phyloP scores from a whole-genome alignment of 2,888 invertebrate genomes.

The Ptycholaimellus sp. region DNA sequence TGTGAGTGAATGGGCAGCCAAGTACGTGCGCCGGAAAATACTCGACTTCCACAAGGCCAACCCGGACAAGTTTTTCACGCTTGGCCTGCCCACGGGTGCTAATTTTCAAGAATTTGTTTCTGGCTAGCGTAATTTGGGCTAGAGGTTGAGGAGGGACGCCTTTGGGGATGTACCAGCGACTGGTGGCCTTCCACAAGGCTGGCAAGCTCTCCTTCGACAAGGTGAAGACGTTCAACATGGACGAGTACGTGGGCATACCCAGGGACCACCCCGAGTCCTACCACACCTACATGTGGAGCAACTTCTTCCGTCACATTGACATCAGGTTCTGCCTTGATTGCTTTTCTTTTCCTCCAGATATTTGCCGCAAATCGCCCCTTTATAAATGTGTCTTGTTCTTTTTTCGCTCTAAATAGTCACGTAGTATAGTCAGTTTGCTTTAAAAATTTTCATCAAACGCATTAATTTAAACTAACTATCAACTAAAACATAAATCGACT shows the following conservation, averaged over 20 bases:
- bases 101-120: no score
- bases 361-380: no score
- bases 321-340: no score
- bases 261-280: constrained; percentile 88
- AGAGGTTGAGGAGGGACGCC: constrained; percentile 60
- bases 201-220: constrained; percentile 78
- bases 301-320: constrained; percentile 92
- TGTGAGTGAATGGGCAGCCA: constrained; percentile 83
- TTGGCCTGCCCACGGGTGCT: constrained; percentile 85
- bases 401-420: no score
- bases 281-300: constrained; percentile 93
- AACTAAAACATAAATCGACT: no score
- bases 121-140: no score
- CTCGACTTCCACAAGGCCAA: constrained; percentile 65
- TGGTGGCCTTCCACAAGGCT: constrained; percentile 64
- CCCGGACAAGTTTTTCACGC: constrained; percentile 57
- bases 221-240: constrained; percentile 98
- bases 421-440: no score
- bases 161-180: constrained; percentile 69
- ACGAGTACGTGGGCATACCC: constrained; percentile 82
- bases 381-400: no score
- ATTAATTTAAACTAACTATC: no score
- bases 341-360: no score
- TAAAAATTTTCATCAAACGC: no score
- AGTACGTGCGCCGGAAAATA: constrained; percentile 71